These are phyloP conservation scores for Branchipolynoe longqiensis DNA, from an alignment of 2,888 invertebrate species.

Conservation along the genomic window DNA sequence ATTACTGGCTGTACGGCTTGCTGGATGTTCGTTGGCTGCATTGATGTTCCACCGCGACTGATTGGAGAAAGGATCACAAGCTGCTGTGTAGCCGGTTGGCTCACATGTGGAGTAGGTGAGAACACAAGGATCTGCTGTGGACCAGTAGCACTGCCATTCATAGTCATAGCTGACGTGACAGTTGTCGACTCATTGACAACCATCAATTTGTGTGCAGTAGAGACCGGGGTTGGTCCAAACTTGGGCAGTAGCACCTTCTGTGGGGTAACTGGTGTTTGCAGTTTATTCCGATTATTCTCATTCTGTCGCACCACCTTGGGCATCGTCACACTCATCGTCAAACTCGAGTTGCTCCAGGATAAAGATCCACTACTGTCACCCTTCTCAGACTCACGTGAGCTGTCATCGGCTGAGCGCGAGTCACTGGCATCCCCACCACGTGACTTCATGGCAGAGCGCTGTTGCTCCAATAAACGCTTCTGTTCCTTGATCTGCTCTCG, in stretches of 20 bases:
- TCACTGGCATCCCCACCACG: slow-evolving; percentile 35
- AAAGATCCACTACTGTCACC: background rate
- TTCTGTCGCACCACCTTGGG: background rate
- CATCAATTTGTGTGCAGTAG: slow-evolving; percentile 6
- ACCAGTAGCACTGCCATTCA: slow-evolving; percentile 2
- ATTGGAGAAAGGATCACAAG: slow-evolving; percentile 52
- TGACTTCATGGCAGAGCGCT: slow-evolving; percentile 61
- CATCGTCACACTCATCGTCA: background rate
- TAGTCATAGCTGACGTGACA: background rate
- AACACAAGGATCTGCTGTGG: slow-evolving; percentile 56
- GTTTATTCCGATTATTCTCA: slow-evolving; percentile 12
- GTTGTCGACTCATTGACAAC: background rate
- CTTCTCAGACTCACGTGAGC: slow-evolving; percentile 43
- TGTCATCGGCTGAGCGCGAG: slow-evolving; percentile 39
- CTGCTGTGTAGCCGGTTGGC: slow-evolving; percentile 25
- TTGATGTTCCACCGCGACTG: background rate
- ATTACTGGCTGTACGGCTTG: slow-evolving; percentile 39
- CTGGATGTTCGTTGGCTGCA: slow-evolving; percentile 12
- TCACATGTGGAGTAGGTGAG: slow-evolving; percentile 51
- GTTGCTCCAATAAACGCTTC: slow-evolving; percentile 84
- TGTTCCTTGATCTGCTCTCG: slow-evolving; percentile 86
- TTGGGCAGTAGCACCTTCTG: slow-evolving; percentile 54
- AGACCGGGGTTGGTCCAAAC: background rate
- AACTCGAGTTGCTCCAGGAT: too few relatives aligned
- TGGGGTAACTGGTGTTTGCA: slow-evolving; percentile 28